Base-by-base conservation (phyloP, 2,113 vertebrate species). In the Condylura cristata region DNA sequence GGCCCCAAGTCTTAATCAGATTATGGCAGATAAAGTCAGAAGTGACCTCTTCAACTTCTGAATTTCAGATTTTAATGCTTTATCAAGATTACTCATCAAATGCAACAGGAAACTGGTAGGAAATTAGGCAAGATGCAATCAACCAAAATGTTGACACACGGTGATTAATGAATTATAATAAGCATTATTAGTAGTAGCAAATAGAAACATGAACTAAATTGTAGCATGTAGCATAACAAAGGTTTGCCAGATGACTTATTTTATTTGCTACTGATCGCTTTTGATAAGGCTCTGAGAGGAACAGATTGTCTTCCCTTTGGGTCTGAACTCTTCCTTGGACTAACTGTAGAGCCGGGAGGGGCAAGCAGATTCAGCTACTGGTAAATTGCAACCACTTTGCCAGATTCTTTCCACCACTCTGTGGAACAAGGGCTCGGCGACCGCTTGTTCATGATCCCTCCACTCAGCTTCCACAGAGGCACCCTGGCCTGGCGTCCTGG, bases 361-460 rank as follows among this genome's bases (percentile, higher is more conserved):
- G 65, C 13, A 8, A 61, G 6, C 6, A 70, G 37, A 65, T 85
- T 22, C 22, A 71, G 16, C 32, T 12, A n/a, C 3, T 17, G 70
- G 34, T 10, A 53, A 13, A 51, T 26, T 68, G 39, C 5, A 76
- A 28, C 72, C 13, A 78, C 0, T 17, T 56, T 86, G 9, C 24
- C 20, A 89, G 14, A 71, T 48, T 72, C 13, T 60, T 80, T 46
- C 34, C 63, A 37, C 26, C 85, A 51, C 20, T 79, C 74, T 39
- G 26, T 46, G 94, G 86, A 95, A 85, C 20, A 90, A 61, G 18
- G 4, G 84, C 75, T 79, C 79, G 80, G 46, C 80, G 22, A 89
- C 89, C 13, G 60, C 32, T 84, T 85, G 79, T 71, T 95, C 48
- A 83, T 90, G 6, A 60, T 22, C 14, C 12, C 28, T 83, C 37